phyloP scores from a whole-genome alignment of 2,113 vertebrate species.

The Aegypius monachus region DNA sequence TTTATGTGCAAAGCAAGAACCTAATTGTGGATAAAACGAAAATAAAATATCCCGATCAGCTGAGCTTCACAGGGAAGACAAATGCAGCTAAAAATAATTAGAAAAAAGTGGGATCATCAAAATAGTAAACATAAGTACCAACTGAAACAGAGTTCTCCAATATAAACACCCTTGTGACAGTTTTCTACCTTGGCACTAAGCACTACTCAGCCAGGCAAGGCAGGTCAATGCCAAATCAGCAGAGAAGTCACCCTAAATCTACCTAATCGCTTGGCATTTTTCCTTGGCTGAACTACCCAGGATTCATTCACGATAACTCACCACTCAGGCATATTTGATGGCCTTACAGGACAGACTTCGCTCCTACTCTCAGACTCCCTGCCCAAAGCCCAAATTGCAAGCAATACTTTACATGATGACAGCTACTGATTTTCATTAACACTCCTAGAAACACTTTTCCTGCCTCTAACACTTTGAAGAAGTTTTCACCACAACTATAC shows the following conservation, averaged over 20 bases:
- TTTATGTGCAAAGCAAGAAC: neutral
- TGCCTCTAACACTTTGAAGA: no score
- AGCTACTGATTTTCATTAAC: neutral
- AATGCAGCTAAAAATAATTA: neutral
- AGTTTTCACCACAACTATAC: neutral
- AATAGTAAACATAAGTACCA: neutral
- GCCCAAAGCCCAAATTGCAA: neutral
- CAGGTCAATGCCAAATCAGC: neutral
- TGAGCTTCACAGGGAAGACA: neutral
- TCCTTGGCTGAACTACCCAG: neutral
- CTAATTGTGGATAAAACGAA: neutral
- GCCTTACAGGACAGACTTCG: neutral
- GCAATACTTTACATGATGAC: no score
- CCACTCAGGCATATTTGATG: rapidly evolving
- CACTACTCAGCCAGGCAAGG: neutral
- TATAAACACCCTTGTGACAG: neutral
- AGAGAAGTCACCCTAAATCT: neutral
- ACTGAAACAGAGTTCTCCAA: neutral
- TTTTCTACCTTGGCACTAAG: neutral
- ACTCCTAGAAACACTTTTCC: neutral
- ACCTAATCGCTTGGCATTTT: no score
- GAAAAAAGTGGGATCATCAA: neutral
- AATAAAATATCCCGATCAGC: neutral
- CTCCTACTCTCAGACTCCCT: no score
- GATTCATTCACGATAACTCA: rapidly evolving